These are phyloP conservation scores for Brachionus asplanchnoidis DNA, from an alignment of 1,140 invertebrate genomes.

Conservation along the genomic window DNA sequence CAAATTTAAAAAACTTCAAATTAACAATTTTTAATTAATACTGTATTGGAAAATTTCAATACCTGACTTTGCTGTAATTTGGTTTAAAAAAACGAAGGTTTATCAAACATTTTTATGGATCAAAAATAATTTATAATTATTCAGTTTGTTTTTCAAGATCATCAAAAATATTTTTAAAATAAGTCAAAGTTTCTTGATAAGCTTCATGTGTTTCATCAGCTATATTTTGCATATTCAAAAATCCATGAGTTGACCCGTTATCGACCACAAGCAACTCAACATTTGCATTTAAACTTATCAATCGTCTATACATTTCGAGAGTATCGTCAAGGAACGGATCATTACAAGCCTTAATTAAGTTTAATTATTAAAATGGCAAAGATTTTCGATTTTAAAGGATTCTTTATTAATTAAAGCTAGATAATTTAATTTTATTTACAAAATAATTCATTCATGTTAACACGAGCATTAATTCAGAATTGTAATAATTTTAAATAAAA, in stretches of 20 bases:
- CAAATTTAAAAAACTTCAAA: too few species aligned
- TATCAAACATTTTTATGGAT: too few species aligned
- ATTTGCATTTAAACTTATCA: constrained; percentile 69
- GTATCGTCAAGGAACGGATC: constrained; percentile 95
- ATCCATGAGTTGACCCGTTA: constrained; percentile 30
- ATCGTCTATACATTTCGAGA: constrained; percentile 82
- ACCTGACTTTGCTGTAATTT: too few species aligned
- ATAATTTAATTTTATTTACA: neutral
- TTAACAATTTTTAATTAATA: too few species aligned
- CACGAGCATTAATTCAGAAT: neutral
- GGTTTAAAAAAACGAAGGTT: too few species aligned
- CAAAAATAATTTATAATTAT: neutral
- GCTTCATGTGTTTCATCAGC: constrained; percentile 28
- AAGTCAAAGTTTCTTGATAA: constrained; percentile 12
- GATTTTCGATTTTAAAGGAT: neutral
- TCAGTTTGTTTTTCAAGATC: neutral
- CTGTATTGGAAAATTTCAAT: too few species aligned
- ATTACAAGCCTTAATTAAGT: constrained; percentile 41
- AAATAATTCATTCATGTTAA: neutral
- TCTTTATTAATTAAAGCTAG: neutral
- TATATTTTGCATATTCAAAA: constrained; percentile 26
- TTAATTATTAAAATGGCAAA: neutral
- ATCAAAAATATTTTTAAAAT: constrained; percentile 2
- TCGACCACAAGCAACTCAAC: constrained; percentile 70
- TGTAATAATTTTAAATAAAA: neutral